Conservation (phyloP, 2,113 vertebrate species). For the Cebidichthys violaceus region DNA sequence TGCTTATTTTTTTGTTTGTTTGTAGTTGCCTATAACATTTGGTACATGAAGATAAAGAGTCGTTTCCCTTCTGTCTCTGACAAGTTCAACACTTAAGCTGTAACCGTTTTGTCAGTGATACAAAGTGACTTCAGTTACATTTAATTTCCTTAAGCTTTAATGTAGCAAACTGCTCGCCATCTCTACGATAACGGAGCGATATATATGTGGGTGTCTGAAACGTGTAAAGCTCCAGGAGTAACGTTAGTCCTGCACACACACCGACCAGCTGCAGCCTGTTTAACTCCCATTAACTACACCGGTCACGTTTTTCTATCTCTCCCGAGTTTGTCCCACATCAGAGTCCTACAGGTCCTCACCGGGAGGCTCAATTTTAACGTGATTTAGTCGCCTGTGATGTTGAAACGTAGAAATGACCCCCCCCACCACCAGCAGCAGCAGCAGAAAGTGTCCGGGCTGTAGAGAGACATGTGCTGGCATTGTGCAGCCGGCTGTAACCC, state of each 20-base stretch:
- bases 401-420: not conserved
- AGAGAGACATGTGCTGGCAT: conserved; percentile 19
- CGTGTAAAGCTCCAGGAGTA: not conserved
- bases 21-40: too few species aligned
- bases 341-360: conserved; percentile 59
- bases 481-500: conserved; percentile 14
- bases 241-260: not conserved
- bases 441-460: not conserved
- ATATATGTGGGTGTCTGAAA: not conserved
- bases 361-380: conserved; percentile 29
- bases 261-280: conserved; percentile 1
- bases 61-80: not conserved
- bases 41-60: too few species aligned
- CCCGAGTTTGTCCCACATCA: conserved; percentile 51
- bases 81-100: conserved; percentile 22
- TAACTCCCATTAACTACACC: conserved; percentile 44
- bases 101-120: not conserved
- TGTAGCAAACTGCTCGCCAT: too few species aligned
- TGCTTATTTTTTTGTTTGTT: too few species aligned
- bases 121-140: too few species aligned
- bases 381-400: conserved; percentile 24
- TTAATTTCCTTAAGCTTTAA: too few species aligned
- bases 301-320: conserved; percentile 67
- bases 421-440: too few species aligned
- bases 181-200: not conserved